These are phyloP conservation scores for Acanthoscelides obtectus DNA, from an alignment of 2,888 invertebrate species.

Conservation along the genomic window DNA sequence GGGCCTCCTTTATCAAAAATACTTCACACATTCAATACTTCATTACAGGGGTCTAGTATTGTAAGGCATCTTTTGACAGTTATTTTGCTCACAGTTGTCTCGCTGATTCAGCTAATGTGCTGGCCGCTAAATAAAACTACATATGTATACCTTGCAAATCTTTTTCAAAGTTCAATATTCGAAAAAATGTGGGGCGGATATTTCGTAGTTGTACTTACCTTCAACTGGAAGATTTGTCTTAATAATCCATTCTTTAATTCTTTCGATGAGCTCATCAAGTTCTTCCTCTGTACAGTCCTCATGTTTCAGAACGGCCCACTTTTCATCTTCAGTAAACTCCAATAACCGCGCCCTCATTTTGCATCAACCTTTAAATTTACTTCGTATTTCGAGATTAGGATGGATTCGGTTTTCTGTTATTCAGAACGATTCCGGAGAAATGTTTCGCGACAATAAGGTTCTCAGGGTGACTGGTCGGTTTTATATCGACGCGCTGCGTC, in stretches of 20 bases:
- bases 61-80: too few relatives aligned
- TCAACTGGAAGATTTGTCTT: slow-evolving; percentile 14
- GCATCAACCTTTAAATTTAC: background rate
- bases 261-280: slow-evolving; percentile 9
- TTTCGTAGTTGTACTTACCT: slow-evolving; percentile 9
- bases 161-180: too few relatives aligned
- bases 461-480: background rate
- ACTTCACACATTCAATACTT: too few relatives aligned
- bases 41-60: too few relatives aligned
- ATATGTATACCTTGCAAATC: too few relatives aligned
- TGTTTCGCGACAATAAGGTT: background rate
- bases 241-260: slow-evolving; percentile 10
- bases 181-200: too few relatives aligned
- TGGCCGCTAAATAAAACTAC: too few relatives aligned
- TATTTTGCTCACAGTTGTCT: too few relatives aligned
- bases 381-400: too few relatives aligned
- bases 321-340: slow-evolving; percentile 22
- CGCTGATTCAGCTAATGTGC: too few relatives aligned
- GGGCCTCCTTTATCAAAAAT: too few relatives aligned
- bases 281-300: slow-evolving; percentile 12
- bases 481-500: background rate
- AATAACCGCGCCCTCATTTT: slow-evolving; percentile 15
- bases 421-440: background rate
- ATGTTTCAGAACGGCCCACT: slow-evolving; percentile 11
- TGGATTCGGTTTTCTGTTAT: background rate